Conservation (phyloP, 2,888 invertebrate species). For the Chloroclysta siterata region DNA sequence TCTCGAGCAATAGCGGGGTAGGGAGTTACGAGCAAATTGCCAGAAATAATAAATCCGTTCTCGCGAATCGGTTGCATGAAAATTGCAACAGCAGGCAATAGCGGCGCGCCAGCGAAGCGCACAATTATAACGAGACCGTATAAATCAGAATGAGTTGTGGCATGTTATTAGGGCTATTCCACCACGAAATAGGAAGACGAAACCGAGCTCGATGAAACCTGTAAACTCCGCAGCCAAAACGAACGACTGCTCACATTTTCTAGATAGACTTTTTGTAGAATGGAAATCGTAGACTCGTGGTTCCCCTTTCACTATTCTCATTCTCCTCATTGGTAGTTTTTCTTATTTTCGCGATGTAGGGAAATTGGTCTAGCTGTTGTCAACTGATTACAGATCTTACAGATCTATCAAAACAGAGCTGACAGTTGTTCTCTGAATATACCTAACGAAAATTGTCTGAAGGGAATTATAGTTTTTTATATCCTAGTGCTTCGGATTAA, state of each 20-base stretch:
- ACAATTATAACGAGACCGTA: constrained; percentile 84
- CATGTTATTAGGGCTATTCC: constrained; percentile 82
- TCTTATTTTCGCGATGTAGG: background rate
- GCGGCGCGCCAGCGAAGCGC: constrained; percentile 78
- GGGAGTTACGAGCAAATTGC: constrained; percentile 73
- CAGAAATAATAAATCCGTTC: constrained; percentile 80
- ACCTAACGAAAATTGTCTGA: background rate
- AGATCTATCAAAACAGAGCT: background rate
- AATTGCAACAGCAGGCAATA: constrained; percentile 80
- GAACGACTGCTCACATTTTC: constrained; percentile 55
- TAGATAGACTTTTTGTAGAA: constrained; percentile 52
- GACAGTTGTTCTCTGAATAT: background rate
- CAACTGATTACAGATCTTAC: background rate
- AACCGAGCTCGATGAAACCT: constrained; percentile 68
- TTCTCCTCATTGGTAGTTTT: constrained; percentile 42
- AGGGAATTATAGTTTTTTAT: background rate
- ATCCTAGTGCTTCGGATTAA: too few relatives aligned
- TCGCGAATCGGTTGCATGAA: constrained; percentile 80
- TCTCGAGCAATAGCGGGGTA: constrained; percentile 61
- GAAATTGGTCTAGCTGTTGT: background rate
- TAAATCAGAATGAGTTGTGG: constrained; percentile 85
- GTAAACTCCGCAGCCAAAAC: constrained; percentile 59
- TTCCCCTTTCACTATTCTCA: constrained; percentile 45
- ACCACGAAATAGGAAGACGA: constrained; percentile 75
- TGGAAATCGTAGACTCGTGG: constrained; percentile 40